Conservation (phyloP, 2,888 invertebrate species). For the Nephrotoma appendiculata region DNA sequence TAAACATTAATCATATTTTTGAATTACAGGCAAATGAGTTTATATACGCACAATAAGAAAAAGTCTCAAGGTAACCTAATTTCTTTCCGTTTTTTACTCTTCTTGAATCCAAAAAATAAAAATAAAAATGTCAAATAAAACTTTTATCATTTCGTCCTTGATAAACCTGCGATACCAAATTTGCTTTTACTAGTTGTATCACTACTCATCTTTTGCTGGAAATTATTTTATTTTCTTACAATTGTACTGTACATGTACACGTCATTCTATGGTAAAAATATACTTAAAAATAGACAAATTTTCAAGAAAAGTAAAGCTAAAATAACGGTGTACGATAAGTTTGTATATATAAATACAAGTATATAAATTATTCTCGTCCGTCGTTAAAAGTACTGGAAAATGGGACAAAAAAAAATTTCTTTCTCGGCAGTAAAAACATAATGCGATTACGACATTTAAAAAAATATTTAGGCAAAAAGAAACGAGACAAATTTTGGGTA, state of each 20-base stretch:
- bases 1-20: background rate
- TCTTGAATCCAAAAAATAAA: background rate
- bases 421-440: background rate
- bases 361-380: background rate
- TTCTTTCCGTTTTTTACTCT: background rate
- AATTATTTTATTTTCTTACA: background rate
- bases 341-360: no score
- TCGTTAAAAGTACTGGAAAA: background rate
- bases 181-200: background rate
- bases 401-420: background rate
- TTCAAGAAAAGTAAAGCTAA: background rate
- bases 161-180: background rate
- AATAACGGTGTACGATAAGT: no score
- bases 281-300: background rate
- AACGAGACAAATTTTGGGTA: no score
- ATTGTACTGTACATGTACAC: background rate
- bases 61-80: background rate
- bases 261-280: background rate
- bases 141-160: background rate
- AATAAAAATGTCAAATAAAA: background rate
- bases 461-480: no score
- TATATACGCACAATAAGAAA: background rate
- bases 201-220: background rate
- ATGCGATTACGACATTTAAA: background rate
- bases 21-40: no score